Percentiles rank a stretch among this genome's conserved stretches.
Conservation (phyloP, 2,113 vertebrate species). For the Chaetodon trifascialis region DNA sequence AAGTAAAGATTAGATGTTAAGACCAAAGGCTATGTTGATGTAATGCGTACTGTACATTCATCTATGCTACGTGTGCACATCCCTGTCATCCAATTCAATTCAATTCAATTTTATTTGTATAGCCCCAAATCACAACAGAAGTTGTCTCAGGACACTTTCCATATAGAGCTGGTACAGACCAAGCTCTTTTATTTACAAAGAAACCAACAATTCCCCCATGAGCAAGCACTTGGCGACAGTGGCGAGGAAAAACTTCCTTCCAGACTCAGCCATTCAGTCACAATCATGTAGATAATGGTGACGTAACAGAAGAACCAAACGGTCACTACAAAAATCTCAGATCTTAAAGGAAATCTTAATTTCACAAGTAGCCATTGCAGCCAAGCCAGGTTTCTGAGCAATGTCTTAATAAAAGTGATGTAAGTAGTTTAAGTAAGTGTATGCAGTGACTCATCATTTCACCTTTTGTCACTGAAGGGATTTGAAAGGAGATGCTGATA, state of each 20-base stretch:
- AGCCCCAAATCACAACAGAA: no score
- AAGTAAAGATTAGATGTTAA: not conserved
- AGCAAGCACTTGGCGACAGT: no score
- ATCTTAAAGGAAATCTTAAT: not conserved
- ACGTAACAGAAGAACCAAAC: not conserved
- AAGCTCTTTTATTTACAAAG: no score
- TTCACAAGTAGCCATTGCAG: not conserved
- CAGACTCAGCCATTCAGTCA: not conserved
- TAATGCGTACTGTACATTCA: not conserved
- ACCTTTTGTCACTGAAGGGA: slow-evolving; percentile 93
- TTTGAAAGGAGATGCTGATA: slow-evolving; percentile 92
- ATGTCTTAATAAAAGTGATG: not conserved
- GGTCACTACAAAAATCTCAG: not conserved
- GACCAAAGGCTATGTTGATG: not conserved
- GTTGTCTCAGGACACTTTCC: no score
- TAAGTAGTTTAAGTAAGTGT: no score
- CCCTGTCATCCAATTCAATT: no score
- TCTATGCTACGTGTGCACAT: not conserved
- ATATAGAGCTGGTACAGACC: no score
- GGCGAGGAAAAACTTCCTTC: no score
- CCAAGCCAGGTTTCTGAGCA: not conserved
- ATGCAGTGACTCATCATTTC: not conserved
- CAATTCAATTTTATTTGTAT: no score
- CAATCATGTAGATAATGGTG: not conserved
- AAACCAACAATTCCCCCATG: no score